These are phyloP conservation scores for Zosterops borbonicus DNA, from an alignment of 2,113 vertebrate genomes.

Conservation along the genomic window DNA sequence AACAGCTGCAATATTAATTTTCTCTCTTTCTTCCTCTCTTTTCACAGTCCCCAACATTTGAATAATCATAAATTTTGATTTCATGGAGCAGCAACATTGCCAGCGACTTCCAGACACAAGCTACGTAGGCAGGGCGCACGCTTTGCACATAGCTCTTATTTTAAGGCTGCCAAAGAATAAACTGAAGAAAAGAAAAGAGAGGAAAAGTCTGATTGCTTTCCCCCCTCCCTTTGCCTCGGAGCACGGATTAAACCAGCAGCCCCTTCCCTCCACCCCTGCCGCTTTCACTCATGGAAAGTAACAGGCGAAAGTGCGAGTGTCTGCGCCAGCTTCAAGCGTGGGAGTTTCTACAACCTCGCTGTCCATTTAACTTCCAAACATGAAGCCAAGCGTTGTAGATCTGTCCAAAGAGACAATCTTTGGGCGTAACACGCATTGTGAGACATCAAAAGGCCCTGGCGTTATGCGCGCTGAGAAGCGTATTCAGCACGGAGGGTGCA, in stretches of 20 bases:
- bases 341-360: conserved; percentile 75
- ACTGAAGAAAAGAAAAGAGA: conserved; percentile 12
- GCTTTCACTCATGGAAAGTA: conserved; percentile 5
- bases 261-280: not conserved
- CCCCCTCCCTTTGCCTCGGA: not conserved
- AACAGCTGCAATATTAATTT: conserved; percentile 99
- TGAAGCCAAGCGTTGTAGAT: conserved; percentile 80
- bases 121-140: conserved; percentile 55
- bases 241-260: not conserved
- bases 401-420: conserved; percentile 83
- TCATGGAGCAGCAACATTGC: conserved; percentile 74
- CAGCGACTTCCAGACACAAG: conserved; percentile 50
- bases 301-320: conserved; percentile 1
- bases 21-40: conserved; percentile 84
- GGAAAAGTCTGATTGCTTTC: not conserved
- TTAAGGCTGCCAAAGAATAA: conserved; percentile 44
- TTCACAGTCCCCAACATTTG: conserved; percentile 81
- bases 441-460: conserved; percentile 77
- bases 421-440: conserved; percentile 77
- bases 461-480: conserved; percentile 62
- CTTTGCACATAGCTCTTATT: conserved; percentile 37
- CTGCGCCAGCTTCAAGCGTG: conserved; percentile 65
- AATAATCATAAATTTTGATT: conserved; percentile 85
- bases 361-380: conserved; percentile 77
- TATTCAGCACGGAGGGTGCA: conserved; percentile 74